Base-by-base conservation (phyloP, 2,113 vertebrate species). In the Halichoerus grypus region DNA sequence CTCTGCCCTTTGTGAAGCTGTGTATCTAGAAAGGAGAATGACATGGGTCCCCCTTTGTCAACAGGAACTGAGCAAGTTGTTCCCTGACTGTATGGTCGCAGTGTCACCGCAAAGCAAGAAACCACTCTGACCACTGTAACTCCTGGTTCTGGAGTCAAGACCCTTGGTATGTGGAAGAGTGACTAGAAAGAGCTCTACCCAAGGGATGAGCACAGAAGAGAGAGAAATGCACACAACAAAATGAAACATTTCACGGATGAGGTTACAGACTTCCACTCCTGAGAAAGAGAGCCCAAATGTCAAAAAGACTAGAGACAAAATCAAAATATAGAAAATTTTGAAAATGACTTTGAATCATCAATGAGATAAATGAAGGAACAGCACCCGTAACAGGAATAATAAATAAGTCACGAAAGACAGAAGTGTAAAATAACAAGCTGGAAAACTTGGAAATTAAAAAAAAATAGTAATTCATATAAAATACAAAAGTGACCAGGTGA, bases 391-490 rank as follows among this genome's bases (percentile, higher is more conserved):
- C 0, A 72, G 42, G 31, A 84, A 91, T 19, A 85, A 76, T 49
- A 71, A 39, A 80, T 88, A 57, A 49, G 83, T 91, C 4, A 33
- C 55, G 28, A 83, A 83, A 67, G 24, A 69, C 22, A 26, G 10
- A 26, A 55, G 16, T 21, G 21, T 61, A 81, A 82, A 67, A 65
- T 24, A 74, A 57, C 14, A 67, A 80, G 26, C 42, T 85, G 36
- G n/a, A 46, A 84, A 77, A 77, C 21, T 71, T 49, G 18, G 55
- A 53, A 85, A n/a, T 92, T 46, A 65, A 91, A 53, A 86, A 86
- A 26, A 61, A 31, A 67, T 53, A 46, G 46, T 42, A 46, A 71
- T 57, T 93, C 42, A 71, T 53, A 49, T 39, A 79, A 71, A 79
- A 79, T 33, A 51, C 21, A 55, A 42, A 72, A 42, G 16, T 19